These are phyloP conservation scores for Brachypterus glaber DNA, from an alignment of 2,888 invertebrate species.

Conservation along the genomic window DNA sequence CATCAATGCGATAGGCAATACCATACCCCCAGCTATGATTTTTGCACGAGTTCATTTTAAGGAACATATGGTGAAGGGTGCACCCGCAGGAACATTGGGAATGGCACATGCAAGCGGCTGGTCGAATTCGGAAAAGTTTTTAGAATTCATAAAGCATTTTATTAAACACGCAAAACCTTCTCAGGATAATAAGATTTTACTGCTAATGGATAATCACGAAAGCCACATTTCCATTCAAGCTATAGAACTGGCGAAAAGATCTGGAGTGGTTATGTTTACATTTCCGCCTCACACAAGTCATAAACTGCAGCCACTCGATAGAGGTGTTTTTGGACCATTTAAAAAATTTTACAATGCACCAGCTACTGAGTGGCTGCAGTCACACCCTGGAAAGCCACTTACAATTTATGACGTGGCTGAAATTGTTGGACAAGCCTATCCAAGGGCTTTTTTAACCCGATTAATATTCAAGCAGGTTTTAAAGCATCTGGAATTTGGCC, in stretches of 20 bases:
- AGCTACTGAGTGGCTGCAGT: conserved; percentile 15
- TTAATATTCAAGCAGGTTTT: conserved; percentile 18
- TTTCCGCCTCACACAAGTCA: conserved; percentile 22
- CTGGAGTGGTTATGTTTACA: conserved; percentile 23
- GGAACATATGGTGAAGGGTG: conserved; percentile 20
- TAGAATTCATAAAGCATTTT: conserved; percentile 11
- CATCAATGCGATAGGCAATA: conserved; percentile 22
- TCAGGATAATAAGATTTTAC: conserved; percentile 18
- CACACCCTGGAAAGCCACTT: conserved; percentile 17
- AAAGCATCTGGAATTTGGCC: conserved; percentile 16
- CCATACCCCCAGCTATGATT: conserved; percentile 22
- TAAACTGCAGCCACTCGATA: conserved; percentile 22
- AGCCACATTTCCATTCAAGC: too few relatives aligned
- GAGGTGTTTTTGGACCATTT: conserved; percentile 21
- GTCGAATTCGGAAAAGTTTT: conserved; percentile 18
- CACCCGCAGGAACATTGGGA: conserved; percentile 19
- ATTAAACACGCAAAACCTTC: conserved; percentile 19
- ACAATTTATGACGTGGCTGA: conserved; percentile 19
- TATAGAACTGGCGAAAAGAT: conserved; percentile 10
- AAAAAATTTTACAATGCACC: conserved; percentile 20
- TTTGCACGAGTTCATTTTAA: conserved; percentile 25
- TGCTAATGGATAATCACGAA: conserved; percentile 30
- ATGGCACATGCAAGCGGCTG: conserved; percentile 24
- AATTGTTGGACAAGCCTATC: conserved; percentile 18
- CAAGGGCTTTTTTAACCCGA: conserved; percentile 18